Percentiles rank a stretch among this genome's conserved stretches.
Conservation (phyloP, 2,113 vertebrate genomes). For the Tricholaema leucomelas region DNA sequence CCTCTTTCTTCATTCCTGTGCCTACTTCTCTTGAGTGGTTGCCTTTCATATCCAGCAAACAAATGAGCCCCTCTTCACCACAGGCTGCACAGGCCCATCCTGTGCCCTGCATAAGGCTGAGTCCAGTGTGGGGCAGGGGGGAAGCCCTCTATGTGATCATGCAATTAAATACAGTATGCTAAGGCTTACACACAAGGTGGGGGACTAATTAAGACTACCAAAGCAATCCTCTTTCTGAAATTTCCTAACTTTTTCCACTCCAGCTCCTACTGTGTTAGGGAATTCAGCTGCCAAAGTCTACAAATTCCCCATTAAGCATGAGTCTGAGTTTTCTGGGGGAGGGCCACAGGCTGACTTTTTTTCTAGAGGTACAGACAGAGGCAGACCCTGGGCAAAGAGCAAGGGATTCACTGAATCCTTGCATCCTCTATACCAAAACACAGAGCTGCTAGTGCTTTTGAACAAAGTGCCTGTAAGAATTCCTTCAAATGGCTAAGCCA, state of each 20-base stretch:
- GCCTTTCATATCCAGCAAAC: background rate
- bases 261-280: background rate
- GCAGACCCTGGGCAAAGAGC: background rate
- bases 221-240: background rate
- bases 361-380: background rate
- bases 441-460: background rate
- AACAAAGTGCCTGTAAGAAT: background rate
- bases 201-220: background rate
- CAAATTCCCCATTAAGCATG: background rate
- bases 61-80: background rate
- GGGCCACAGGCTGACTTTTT: background rate
- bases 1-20: background rate
- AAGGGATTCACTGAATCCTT: background rate
- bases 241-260: constrained; percentile 12
- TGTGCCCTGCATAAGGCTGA: background rate
- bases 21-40: background rate
- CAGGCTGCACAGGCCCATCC: background rate
- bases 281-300: background rate
- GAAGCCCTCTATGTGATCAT: background rate
- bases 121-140: background rate
- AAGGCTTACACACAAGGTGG: background rate
- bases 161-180: background rate
- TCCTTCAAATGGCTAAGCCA: constrained; percentile 4
- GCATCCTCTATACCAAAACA: background rate
- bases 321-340: background rate